Evolutionary conservation across 37 sponge, comb jelly and placozoan species (phyloP).

Genomic region (Diacarnus erythraeanus): DNA sequence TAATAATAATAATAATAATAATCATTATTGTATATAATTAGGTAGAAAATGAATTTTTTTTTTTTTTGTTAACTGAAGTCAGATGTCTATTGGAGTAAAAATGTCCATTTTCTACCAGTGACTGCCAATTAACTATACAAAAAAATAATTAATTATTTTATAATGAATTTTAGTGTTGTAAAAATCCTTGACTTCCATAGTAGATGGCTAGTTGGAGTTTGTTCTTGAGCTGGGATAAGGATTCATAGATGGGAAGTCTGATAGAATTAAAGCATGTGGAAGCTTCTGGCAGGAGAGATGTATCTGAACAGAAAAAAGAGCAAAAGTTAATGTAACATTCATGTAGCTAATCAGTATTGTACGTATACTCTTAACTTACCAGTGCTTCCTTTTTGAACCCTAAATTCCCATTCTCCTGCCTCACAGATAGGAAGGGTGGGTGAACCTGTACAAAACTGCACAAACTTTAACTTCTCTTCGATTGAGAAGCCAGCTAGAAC

Average conservation of each 20-base stretch:
- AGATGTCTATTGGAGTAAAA: too few species aligned
- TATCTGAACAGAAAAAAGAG: too few species aligned
- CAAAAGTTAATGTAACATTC: too few species aligned
- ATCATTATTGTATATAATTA: too few species aligned
- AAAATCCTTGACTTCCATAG: conserved; percentile 40
- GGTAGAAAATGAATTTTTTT: too few species aligned
- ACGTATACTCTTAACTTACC: conserved; percentile 1
- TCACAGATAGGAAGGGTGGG: conserved; percentile 31
- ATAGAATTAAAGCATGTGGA: conserved; percentile 54
- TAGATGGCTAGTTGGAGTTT: conserved; percentile 48
- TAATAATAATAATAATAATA: too few species aligned
- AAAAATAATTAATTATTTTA: too few species aligned
- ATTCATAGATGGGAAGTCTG: conserved; percentile 38
- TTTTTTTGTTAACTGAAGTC: too few species aligned
- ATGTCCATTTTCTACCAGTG: too few species aligned
- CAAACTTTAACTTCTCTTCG: conserved; percentile 45
- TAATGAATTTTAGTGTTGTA: neutral
- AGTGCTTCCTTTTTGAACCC: conserved; percentile 7
- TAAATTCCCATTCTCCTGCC: conserved; percentile 27
- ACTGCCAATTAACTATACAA: too few species aligned
- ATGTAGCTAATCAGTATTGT: too few species aligned
- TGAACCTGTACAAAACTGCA: conserved; percentile 57
- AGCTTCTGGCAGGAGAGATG: conserved; percentile 47
- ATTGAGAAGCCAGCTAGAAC: conserved; percentile 14
- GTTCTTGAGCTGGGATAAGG: conserved; percentile 17